Base-by-base conservation (phyloP, 2,888 invertebrate genomes). In the Amphipoea lucens region DNA sequence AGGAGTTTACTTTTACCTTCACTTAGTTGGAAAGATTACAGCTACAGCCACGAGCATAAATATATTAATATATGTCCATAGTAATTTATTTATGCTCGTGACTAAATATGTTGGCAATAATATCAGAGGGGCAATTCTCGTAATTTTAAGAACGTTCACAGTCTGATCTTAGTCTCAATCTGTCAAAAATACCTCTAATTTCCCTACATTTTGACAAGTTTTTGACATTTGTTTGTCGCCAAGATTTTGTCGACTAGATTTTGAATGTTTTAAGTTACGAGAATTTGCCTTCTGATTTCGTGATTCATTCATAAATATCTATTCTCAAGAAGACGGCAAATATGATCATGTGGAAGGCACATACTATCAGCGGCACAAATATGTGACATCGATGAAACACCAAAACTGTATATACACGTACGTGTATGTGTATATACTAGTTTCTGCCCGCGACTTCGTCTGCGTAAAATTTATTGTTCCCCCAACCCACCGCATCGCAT, bases 1-100 rank as follows among this genome's bases (percentile, higher is more conserved):
- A 82, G 40, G 23, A 75, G 62, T 23, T 62, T 48, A 40, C 45
- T 3, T 80, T 74, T 69, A 82, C 63, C 76, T 81, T 75, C 48
- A 57, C 62, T 75, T 68, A 80, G 74, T 57, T 75, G 11, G n/a
- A 48, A 75, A 76, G 68, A 82, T 75, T 75, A 51, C 51, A 45
- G 11, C 9, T 29, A 48, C 48, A 62, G 62, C 17, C 11, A 40
- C 20, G 65, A 65, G 65, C 36, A 65, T 40, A 65, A 65, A 20
- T 65, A 65, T 20, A 20, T 36, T 9, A 40, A 7, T 36, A 29
- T 62, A 2, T 62, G 36, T 20, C 9, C 40, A 20, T 57, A 57
- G 4, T 57, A 57, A 57, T 23, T 57, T 20, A 1, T 51, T 51
- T 20, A 20, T 54, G 7, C 23, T 23, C 23, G 54, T 9, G 23